Percentiles rank a stretch among this genome's conserved stretches.
phyloP scores from a whole-genome alignment of 2,888 invertebrate species.

The Podabrus alpinus region DNA sequence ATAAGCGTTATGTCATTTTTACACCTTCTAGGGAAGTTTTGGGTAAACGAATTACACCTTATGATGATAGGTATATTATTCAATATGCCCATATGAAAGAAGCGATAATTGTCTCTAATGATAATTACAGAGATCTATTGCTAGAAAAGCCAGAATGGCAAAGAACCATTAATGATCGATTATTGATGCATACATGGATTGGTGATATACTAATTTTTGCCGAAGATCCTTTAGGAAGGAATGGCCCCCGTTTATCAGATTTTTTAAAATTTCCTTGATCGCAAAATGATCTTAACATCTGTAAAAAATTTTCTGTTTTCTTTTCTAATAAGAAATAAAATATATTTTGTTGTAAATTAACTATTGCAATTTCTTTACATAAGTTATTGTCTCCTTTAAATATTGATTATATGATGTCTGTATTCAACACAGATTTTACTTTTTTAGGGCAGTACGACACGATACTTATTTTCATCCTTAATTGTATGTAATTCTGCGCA shows the following conservation, averaged over 20 bases:
- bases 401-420: too few relatives aligned
- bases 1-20: slow-evolving; percentile 66
- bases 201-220: slow-evolving; percentile 83
- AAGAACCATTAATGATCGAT: slow-evolving; percentile 66
- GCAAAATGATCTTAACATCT: too few relatives aligned
- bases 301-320: too few relatives aligned
- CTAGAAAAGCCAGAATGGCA: slow-evolving; percentile 68
- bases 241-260: slow-evolving; percentile 69
- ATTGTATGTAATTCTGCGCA: too few relatives aligned
- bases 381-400: too few relatives aligned
- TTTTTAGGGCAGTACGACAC: too few relatives aligned
- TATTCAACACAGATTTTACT: too few relatives aligned
- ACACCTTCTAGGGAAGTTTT: slow-evolving; percentile 75
- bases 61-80: slow-evolving; percentile 80
- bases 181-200: slow-evolving; percentile 80
- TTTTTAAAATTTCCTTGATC: slow-evolving; percentile 62
- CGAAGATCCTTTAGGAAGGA: slow-evolving; percentile 75
- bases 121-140: slow-evolving; percentile 74
- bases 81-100: too few relatives aligned
- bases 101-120: slow-evolving; percentile 75
- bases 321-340: too few relatives aligned
- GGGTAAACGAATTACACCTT: slow-evolving; percentile 63
- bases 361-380: too few relatives aligned
- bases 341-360: too few relatives aligned
- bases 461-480: too few relatives aligned